phyloP scores from a whole-genome alignment of 2,888 invertebrate genomes.

The Sinelater perroti region DNA sequence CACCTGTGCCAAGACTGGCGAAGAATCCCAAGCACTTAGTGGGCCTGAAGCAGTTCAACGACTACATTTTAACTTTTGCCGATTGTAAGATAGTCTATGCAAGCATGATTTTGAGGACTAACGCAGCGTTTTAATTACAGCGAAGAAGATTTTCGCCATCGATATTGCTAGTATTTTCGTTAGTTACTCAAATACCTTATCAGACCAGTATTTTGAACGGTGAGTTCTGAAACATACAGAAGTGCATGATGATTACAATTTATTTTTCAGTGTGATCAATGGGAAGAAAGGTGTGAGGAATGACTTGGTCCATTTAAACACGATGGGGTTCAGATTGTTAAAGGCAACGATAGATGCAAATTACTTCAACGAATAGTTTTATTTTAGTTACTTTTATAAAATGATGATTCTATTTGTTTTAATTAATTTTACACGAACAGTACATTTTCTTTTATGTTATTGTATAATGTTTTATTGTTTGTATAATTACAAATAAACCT shows the following conservation, averaged over 20 bases:
- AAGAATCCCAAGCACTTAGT: not conserved
- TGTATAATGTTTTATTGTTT: not conserved
- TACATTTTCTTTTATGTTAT: not conserved
- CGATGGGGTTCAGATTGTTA: constrained; percentile 6
- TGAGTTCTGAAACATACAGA: constrained; percentile 7
- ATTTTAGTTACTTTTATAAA: not conserved
- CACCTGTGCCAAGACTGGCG: constrained; percentile 25
- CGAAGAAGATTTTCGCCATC: constrained; percentile 9
- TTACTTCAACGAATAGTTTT: constrained; percentile 6
- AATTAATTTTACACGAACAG: not conserved
- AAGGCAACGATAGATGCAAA: constrained; percentile 9
- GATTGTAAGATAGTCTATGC: constrained; percentile 5
- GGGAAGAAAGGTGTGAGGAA: not conserved
- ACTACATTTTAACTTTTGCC: constrained; percentile 2
- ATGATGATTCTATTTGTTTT: not conserved
- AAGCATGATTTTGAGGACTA: not conserved
- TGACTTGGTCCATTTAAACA: constrained; percentile 21
- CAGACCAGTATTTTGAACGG: constrained; percentile 21
- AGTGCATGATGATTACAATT: not conserved
- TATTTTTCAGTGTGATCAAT: constrained; percentile 10
- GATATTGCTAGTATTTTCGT: constrained; percentile 26
- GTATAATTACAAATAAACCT: not conserved
- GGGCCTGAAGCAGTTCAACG: constrained; percentile 14
- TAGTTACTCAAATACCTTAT: constrained; percentile 23
- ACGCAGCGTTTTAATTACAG: constrained; percentile 6